A percentile compares a stretch with the other conserved stretches of the same genome.
Conservation (phyloP, 2,888 invertebrate genomes). For the Phyllotreta striolata region DNA sequence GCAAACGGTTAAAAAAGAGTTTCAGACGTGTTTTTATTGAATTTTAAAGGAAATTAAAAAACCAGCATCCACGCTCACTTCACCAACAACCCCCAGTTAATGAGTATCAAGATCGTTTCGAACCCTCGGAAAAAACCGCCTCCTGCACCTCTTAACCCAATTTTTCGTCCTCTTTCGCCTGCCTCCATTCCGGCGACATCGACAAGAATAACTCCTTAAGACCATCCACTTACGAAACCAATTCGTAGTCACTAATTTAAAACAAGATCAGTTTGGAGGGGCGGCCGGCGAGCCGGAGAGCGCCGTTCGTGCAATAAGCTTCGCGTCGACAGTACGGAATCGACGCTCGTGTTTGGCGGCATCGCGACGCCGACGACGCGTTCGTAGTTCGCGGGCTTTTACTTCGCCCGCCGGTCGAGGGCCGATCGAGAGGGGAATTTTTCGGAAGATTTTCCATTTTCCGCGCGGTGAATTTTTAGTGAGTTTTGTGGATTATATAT, state of each 20-base stretch:
- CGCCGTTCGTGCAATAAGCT: constrained; percentile 14
- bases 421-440: not conserved
- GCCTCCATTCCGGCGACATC: constrained; percentile 19
- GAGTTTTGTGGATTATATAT: too few relatives aligned
- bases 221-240: constrained; percentile 30
- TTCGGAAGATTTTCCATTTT: too few relatives aligned
- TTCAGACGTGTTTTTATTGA: too few relatives aligned
- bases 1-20: too few relatives aligned
- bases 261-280: constrained; percentile 36
- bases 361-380: constrained; percentile 9
- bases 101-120: not conserved
- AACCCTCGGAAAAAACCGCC: not conserved
- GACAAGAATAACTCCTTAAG: constrained; percentile 25
- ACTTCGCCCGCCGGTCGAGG: not conserved
- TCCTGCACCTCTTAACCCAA: constrained; percentile 10
- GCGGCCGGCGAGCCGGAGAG: constrained; percentile 27
- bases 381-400: constrained; percentile 2
- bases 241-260: constrained; percentile 33
- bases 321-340: constrained; percentile 22
- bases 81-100: not conserved
- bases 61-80: too few relatives aligned
- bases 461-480: too few relatives aligned
- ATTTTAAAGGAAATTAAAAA: too few relatives aligned
- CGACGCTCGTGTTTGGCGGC: constrained; percentile 11
- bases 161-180: not conserved